phyloP scores from a whole-genome alignment of 2,113 vertebrate genomes.

The Okapia johnstoni region DNA sequence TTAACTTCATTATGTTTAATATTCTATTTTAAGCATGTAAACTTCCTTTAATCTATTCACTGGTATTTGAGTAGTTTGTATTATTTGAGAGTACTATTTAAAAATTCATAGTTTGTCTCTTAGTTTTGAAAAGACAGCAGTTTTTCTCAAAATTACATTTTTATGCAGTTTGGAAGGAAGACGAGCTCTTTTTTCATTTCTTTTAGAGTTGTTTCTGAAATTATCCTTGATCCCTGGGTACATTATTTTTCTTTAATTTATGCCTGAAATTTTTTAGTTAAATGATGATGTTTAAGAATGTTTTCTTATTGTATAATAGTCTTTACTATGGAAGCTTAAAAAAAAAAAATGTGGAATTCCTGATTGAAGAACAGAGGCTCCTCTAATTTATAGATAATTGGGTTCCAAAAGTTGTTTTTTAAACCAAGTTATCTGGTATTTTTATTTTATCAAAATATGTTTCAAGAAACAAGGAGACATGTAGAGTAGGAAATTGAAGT shows the following conservation, averaged over 20 bases:
- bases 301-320: conserved; percentile 24
- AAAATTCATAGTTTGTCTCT: conserved; percentile 38
- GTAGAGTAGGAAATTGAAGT: neutral
- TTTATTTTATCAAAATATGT: neutral
- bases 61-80: conserved; percentile 23
- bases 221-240: conserved; percentile 10
- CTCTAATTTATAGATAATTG: neutral
- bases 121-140: conserved; percentile 43
- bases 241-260: conserved; percentile 12
- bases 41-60: neutral
- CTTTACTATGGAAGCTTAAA: conserved; percentile 30
- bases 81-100: conserved; percentile 11
- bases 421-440: neutral
- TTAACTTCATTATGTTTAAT: neutral
- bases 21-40: conserved; percentile 9
- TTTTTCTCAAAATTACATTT: conserved; percentile 50
- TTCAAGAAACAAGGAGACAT: neutral
- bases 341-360: conserved; percentile 34
- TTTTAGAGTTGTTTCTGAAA: conserved; percentile 45
- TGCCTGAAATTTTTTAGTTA: conserved; percentile 10
- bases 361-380: neutral
- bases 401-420: conserved; percentile 29
- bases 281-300: neutral
- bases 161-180: neutral
- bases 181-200: neutral